Evolutionary conservation across 2,113 vertebrate genomes (phyloP).

Genomic region (Amazona vittata): DNA sequence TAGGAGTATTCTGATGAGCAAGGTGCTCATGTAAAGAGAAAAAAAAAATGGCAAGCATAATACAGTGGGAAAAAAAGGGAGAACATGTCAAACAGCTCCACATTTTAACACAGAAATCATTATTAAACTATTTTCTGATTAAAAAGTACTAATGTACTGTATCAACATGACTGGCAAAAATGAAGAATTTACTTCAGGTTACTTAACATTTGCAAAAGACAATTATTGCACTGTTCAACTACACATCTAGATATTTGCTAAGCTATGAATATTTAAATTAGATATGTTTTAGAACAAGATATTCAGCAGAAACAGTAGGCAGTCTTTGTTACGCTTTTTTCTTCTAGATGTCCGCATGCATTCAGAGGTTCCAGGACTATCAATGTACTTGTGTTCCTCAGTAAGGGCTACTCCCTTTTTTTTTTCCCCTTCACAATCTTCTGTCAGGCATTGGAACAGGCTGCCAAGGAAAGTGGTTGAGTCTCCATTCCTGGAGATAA

Average conservation of each 20-base stretch:
- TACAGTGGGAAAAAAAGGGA: background rate
- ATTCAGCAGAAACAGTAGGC: background rate
- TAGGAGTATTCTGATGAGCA: background rate
- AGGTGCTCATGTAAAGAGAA: background rate
- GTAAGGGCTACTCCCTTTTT: background rate
- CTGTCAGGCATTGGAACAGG: background rate
- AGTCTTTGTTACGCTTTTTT: background rate
- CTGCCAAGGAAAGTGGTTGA: background rate
- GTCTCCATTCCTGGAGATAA: background rate
- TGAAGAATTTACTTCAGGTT: background rate
- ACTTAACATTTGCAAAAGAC: background rate
- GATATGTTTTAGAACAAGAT: background rate
- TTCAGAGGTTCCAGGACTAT: background rate
- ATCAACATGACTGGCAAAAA: background rate
- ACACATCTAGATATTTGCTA: background rate
- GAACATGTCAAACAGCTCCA: background rate
- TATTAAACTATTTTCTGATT: background rate
- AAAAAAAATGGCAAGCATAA: background rate
- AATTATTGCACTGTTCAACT: background rate
- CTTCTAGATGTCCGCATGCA: background rate
- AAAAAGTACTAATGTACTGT: background rate
- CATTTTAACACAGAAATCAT: background rate
- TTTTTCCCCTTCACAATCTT: background rate
- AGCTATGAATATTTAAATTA: background rate
- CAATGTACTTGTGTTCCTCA: background rate